These are phyloP conservation scores for Amniataba percoides DNA, from an alignment of 2,797 vertebrate species.

Conservation along the genomic window DNA sequence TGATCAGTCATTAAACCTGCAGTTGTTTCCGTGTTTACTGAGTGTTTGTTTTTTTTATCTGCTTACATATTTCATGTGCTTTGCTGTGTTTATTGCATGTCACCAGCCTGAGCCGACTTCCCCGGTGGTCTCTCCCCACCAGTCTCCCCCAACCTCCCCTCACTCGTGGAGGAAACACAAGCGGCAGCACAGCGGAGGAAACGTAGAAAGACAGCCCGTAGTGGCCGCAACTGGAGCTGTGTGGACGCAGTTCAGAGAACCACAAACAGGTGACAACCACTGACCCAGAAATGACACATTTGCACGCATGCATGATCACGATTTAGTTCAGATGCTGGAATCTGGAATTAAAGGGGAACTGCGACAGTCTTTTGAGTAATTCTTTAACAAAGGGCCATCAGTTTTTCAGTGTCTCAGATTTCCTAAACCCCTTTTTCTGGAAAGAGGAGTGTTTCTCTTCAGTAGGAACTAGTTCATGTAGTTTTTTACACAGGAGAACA, in stretches of 20 bases:
- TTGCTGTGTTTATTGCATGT: not conserved
- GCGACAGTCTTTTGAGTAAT: not conserved
- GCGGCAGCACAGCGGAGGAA: slow-evolving; percentile 95
- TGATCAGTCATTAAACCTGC: not conserved
- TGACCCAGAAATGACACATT: not conserved
- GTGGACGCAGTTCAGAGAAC: slow-evolving; percentile 95
- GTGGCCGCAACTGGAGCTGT: slow-evolving; percentile 88
- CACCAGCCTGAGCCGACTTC: slow-evolving; percentile 91
- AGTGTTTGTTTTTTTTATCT: not conserved
- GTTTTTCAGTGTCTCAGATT: not conserved
- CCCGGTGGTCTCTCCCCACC: slow-evolving; percentile 96
- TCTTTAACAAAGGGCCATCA: not conserved
- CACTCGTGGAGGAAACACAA: slow-evolving; percentile 96
- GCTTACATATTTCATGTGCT: not conserved
- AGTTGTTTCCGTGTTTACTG: not conserved
- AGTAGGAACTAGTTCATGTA: too few species aligned
- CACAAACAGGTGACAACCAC: slow-evolving; percentile 88
- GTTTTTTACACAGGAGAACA: not conserved
- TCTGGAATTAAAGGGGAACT: not conserved
- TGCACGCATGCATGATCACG: too few species aligned
- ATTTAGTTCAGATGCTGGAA: not conserved
- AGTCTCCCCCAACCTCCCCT: slow-evolving; percentile 96
- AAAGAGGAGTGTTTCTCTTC: too few species aligned
- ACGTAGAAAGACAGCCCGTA: slow-evolving; percentile 88
- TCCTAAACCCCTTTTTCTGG: not conserved